These are phyloP conservation scores for Pteromalus puparum DNA, from an alignment of 1,140 invertebrate genomes.

Conservation along the genomic window DNA sequence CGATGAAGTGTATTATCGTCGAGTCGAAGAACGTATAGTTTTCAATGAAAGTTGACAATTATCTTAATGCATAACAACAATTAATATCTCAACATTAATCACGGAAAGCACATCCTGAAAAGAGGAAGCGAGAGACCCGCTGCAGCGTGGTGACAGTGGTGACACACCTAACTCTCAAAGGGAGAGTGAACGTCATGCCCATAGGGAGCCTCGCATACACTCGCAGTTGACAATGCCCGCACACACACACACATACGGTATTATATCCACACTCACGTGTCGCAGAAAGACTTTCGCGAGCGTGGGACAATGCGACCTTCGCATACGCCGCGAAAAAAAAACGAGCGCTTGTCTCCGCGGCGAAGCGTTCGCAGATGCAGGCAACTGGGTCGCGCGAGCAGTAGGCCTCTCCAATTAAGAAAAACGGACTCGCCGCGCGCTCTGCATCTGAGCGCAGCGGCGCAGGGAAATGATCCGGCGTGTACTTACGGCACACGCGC, in stretches of 20 bases:
- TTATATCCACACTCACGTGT: background rate
- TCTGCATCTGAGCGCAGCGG: background rate
- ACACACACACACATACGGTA: background rate
- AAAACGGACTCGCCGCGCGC: constrained; percentile 49
- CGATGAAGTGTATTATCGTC: too few species aligned
- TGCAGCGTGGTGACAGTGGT: background rate
- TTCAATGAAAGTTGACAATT: too few species aligned
- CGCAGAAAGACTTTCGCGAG: constrained; percentile 50
- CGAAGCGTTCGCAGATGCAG: constrained; percentile 57
- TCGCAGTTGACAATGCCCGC: background rate
- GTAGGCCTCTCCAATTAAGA: constrained; percentile 62
- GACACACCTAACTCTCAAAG: constrained; percentile 18
- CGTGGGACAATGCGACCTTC: constrained; percentile 67
- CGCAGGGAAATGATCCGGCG: constrained; percentile 58
- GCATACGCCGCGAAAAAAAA: constrained; percentile 29
- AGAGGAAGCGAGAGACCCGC: background rate
- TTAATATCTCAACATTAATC: background rate
- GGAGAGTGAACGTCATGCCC: constrained; percentile 11
- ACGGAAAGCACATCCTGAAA: background rate
- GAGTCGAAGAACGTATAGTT: too few species aligned
- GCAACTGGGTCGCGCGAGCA: constrained; percentile 60
- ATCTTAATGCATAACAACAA: too few species aligned
- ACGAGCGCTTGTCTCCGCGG: background rate
- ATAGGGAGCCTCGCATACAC: background rate
- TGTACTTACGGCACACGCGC: constrained; percentile 31